Base-by-base conservation (phyloP, 2,113 vertebrate species). In the Eudyptes chrysolophus region DNA sequence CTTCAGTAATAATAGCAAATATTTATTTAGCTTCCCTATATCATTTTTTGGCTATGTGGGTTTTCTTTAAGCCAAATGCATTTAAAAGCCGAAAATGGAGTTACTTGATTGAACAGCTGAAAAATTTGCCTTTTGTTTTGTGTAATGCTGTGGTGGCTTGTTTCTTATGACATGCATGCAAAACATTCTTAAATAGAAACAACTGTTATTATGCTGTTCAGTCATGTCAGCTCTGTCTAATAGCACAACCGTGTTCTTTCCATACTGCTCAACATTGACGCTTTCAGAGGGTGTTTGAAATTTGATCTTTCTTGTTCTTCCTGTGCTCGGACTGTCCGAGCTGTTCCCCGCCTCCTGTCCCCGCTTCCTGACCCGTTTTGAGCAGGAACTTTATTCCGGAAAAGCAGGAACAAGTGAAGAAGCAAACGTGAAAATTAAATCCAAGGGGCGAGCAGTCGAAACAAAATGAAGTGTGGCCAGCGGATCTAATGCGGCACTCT, bases 251-350 rank as follows among this genome's bases (percentile, higher is more conserved):
- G 0, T 74, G 0, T 68, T 57, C 89, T 79, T 69, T 60, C 85
- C 52, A 9, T 77, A 16, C 92, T 75, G 62, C 75, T 88, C 81
- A 10, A 20, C 46, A 4, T 4, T 24, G 65, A 21, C 0, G 21
- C 48, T 84, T 77, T 66, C 77, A 32, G 74, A 79, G 84, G 34
- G 49, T 26, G 66, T n/a, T 85, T 88, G 93, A 94, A 94, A 97
- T 58, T 15, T 70, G 96, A 96, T 92, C 42, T 77, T 80, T 10
- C 62, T 55, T 29, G 16, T 68, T 74, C 58, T 96, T 96, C 89
- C 78, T 66, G 70, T 83, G 77, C 89, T 83, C 3, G 6, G 42
- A 4, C 48, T 3, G 36, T 42, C 87, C 19, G 9, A 88, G 87
- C 60, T 4, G 1, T 85, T 93, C 82, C 89, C 62, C 4, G 8